phyloP scores from a whole-genome alignment of 53 echinoderm and acorn worm species.

The Stichopus horrens region DNA sequence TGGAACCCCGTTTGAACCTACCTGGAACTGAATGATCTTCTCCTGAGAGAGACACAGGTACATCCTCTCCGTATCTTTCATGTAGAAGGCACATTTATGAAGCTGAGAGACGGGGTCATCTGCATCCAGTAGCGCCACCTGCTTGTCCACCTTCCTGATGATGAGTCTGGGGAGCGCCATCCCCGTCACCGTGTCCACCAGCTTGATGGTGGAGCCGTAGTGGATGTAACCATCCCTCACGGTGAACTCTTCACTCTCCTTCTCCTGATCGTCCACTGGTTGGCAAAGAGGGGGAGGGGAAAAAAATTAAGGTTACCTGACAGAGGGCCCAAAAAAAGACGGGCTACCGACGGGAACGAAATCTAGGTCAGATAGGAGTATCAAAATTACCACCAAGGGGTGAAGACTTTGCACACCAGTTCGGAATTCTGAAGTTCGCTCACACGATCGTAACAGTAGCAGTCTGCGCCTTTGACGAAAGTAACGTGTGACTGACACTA shows the following conservation, averaged over 20 bases:
- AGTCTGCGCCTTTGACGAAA: too few relatives aligned
- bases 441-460: too few relatives aligned
- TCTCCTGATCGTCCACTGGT: slow-evolving; percentile 97
- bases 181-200: slow-evolving; percentile 93
- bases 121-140: slow-evolving; percentile 84
- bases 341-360: slow-evolving; percentile 10
- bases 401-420: too few relatives aligned
- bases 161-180: slow-evolving; percentile 95
- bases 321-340: slow-evolving; percentile 65
- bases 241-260: slow-evolving; percentile 96
- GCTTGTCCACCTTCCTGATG: slow-evolving; percentile 90
- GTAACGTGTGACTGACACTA: too few relatives aligned
- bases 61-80: slow-evolving; percentile 98
- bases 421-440: too few relatives aligned
- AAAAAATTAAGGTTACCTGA: neutral
- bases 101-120: slow-evolving; percentile 98
- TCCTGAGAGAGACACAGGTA: slow-evolving; percentile 95
- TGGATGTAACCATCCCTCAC: slow-evolving; percentile 99
- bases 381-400: too few relatives aligned
- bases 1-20: neutral
- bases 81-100: slow-evolving; percentile 98
- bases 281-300: neutral
- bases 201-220: slow-evolving; percentile 95
- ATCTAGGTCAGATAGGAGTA: too few relatives aligned
- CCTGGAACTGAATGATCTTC: slow-evolving; percentile 98